Evolutionary conservation across 2,797 vertebrate species (phyloP).

Genomic region (Fistularia tabacaria): DNA sequence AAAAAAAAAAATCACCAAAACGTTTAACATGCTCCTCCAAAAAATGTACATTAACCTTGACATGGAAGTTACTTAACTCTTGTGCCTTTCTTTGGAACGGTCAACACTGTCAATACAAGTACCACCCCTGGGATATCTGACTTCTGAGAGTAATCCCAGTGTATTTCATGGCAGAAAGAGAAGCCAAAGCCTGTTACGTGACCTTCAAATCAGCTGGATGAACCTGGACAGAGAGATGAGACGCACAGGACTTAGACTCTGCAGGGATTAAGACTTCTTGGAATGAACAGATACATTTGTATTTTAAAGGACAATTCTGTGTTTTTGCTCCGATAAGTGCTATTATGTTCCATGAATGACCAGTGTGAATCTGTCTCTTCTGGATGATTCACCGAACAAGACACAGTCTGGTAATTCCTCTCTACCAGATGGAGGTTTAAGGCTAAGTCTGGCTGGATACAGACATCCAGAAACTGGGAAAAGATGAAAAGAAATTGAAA

Average conservation of each 20-base stretch:
- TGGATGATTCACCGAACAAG: slow-evolving; percentile 30
- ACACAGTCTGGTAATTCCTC: slow-evolving; percentile 17
- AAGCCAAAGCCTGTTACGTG: slow-evolving; percentile 11
- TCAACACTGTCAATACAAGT: background rate
- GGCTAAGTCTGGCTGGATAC: slow-evolving; percentile 21
- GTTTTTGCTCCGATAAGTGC: slow-evolving; percentile 41
- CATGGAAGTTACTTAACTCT: no score
- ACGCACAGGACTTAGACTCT: slow-evolving; percentile 4
- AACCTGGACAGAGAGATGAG: slow-evolving; percentile 21
- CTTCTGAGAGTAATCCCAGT: background rate
- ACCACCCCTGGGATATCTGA: background rate
- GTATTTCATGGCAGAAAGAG: slow-evolving; percentile 17
- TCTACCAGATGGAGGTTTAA: slow-evolving; percentile 11
- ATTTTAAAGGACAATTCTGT: slow-evolving; percentile 26
- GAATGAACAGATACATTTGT: slow-evolving; percentile 11
- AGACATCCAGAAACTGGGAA: slow-evolving; percentile 18
- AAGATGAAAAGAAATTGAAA: slow-evolving; percentile 15
- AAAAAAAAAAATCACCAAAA: no score
- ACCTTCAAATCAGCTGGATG: slow-evolving; percentile 22
- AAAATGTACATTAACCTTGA: no score
- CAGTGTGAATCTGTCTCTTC: slow-evolving; percentile 33
- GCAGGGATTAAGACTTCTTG: slow-evolving; percentile 34
- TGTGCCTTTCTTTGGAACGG: no score
- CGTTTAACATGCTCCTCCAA: no score
- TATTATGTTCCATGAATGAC: slow-evolving; percentile 42